Evolutionary conservation across 2,888 invertebrate genomes (phyloP), one percentile per base, ranked within the genome.

Genomic region (Junonia oenone): DNA sequence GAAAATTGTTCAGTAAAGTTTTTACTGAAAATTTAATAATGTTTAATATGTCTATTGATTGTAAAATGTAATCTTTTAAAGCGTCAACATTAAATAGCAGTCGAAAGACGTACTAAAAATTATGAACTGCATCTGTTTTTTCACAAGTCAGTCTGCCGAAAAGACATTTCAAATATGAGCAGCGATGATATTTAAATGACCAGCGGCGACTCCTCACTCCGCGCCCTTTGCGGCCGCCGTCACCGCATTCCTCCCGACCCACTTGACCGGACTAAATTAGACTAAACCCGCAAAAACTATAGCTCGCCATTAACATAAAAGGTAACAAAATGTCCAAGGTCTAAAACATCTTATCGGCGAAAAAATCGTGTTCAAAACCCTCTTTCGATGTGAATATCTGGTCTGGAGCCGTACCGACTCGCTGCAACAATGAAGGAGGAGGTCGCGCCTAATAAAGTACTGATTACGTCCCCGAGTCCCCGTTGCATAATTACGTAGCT

Each of bases 151-250:
- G 63, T 66, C 52, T 51, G 54, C 46, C 43, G 55, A 55, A 55
- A 61, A 56, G 54, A 31, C 58, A 68, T 69, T 62, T 63, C 61
- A 62, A 63, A 65, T 63, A 75, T 75, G 76, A 76, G 71, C 55
- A 63, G 71, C 68, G 68, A 71, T 71, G 73, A 78, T 77, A 81
- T 79, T 80, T 75, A 76, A 79, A 79, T 78, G 72, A 60, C 63
- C 64, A 13, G 66, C 45, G 49, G 47, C 53, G 51, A 31, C 33
- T 17, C 64, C 51, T 54, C 46, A 54, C 56, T 47, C 53, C 48
- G 54, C 53, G 58, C 27, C 53, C 59, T 59, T 63, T 57, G 56
- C 60, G 31, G 45, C 35, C 59, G 40, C 50, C 51, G 50, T 45
- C 56, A 37, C 51, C 48, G 27, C 58, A 51, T 52, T 58, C 51